These are phyloP conservation scores for Apodemus agrarius DNA, from an alignment of 2,797 vertebrate genomes.

Conservation along the genomic window DNA sequence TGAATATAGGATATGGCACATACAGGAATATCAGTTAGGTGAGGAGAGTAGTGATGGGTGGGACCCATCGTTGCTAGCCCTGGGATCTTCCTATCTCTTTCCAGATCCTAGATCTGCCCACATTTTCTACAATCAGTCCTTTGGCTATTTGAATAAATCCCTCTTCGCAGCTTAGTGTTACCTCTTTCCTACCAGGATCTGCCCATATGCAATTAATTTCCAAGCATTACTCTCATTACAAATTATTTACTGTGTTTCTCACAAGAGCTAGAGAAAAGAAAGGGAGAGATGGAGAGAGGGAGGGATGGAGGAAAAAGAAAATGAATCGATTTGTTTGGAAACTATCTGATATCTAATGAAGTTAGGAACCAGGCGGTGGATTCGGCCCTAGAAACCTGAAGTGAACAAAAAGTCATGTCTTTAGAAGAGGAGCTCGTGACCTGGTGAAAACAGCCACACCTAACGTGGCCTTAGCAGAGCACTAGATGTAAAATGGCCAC, in stretches of 20 bases:
- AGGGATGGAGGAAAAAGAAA: background rate
- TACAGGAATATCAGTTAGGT: background rate
- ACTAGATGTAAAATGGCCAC: background rate
- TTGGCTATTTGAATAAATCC: background rate
- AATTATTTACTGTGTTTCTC: background rate
- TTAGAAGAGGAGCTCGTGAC: background rate
- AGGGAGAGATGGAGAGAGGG: accelerated
- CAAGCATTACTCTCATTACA: background rate
- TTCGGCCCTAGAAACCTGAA: background rate
- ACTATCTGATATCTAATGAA: background rate
- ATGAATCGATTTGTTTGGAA: background rate
- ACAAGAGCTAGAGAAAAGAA: background rate
- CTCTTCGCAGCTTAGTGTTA: background rate
- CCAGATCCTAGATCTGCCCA: background rate
- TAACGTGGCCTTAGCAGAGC: background rate
- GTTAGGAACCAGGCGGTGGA: background rate
- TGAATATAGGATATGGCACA: background rate
- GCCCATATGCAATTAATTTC: background rate
- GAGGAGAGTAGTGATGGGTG: background rate
- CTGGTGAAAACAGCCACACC: background rate
- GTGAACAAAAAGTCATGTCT: background rate
- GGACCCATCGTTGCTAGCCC: background rate
- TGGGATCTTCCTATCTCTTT: background rate
- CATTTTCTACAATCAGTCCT: background rate
- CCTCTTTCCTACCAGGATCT: background rate